Evolutionary conservation across 2,888 invertebrate species (phyloP), one percentile per base, ranked within the genome.

Genomic region (Keiferia lycopersicella): DNA sequence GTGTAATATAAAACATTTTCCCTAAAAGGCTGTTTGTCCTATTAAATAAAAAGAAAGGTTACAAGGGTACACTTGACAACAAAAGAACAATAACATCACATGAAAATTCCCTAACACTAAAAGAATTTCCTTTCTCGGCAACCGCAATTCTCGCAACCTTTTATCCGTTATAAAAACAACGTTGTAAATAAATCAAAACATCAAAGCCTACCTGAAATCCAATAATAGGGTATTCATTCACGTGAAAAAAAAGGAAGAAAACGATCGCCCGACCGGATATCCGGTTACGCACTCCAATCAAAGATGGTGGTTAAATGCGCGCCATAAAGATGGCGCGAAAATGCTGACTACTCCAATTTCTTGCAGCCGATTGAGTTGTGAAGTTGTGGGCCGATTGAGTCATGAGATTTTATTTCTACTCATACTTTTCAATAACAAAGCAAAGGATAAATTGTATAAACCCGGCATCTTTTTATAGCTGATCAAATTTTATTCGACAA

Each of bases 331-430:
- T 87, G 75, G 81, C 79, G 79, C 77, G 79, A 77, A 81, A 83
- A 83, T 82, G 86, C 84, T 82, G 87, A 86, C 84, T 82, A 86
- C 83, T 84, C 83, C 86, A 82, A 85, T 84, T 84, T 85, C 81
- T 80, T 69, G 70, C 73, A 71, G 73, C 79, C 82, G 84, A 84
- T 84, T 84, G 82, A 84, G 80, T 79, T 80, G 79, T 8, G 16
- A 18, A 22, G 3, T 12, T 58, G 45, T 34, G 34, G 8, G 10
- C 7, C 6, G 3, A 34, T 26, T n/a, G n/a, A n/a, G 30, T 30
- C 6, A 30, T 30, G 30, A 4, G 6, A 30, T 30, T 6, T 30
- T 4, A 30, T 30, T 30, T 30, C 2, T 30, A 4, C 6, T 30
- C 6, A 4, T 30, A 30, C 30, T 30, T 30, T 30, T 30, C 6